Conservation (phyloP, 2,888 invertebrate species). For the Hartigia nigra region DNA sequence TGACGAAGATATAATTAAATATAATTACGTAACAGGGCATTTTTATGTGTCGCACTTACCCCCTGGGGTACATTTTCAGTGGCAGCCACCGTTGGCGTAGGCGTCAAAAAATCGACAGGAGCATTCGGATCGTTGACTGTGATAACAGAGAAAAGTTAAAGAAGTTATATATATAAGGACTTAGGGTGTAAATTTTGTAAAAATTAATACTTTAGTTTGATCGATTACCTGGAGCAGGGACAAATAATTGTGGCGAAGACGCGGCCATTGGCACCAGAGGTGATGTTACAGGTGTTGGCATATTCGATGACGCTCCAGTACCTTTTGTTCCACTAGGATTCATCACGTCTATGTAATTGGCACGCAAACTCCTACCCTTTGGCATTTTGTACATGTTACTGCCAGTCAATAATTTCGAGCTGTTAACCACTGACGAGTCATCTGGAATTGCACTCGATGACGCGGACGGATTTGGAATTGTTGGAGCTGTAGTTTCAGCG, state of each 20-base stretch:
- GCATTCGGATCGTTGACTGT: constrained; percentile 69
- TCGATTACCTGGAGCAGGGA: constrained; percentile 69
- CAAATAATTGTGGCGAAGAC: constrained; percentile 68
- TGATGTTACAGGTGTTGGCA: constrained; percentile 63
- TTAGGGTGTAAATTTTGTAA: not conserved
- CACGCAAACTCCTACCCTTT: constrained; percentile 77
- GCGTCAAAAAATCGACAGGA: constrained; percentile 70
- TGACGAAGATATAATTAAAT: constrained; percentile 7
- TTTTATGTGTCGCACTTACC: constrained; percentile 45
- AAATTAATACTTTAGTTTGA: not conserved
- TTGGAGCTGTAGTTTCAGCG: constrained; percentile 16
- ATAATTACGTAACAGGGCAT: constrained; percentile 7
- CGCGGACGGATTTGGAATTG: constrained; percentile 46
- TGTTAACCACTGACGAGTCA: constrained; percentile 37
- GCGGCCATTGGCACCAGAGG: constrained; percentile 64
- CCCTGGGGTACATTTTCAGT: constrained; percentile 53
- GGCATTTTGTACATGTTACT: constrained; percentile 85
- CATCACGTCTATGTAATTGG: constrained; percentile 87
- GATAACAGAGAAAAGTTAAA: too few relatives aligned
- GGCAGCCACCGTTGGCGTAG: constrained; percentile 48
- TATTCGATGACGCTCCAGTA: constrained; percentile 47
- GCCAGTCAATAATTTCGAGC: constrained; percentile 53
- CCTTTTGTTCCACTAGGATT: constrained; percentile 75
- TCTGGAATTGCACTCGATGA: constrained; percentile 24
- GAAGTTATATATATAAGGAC: too few relatives aligned